phyloP scores from a whole-genome alignment of 2,113 vertebrate species.

The Hippocampus comes region DNA sequence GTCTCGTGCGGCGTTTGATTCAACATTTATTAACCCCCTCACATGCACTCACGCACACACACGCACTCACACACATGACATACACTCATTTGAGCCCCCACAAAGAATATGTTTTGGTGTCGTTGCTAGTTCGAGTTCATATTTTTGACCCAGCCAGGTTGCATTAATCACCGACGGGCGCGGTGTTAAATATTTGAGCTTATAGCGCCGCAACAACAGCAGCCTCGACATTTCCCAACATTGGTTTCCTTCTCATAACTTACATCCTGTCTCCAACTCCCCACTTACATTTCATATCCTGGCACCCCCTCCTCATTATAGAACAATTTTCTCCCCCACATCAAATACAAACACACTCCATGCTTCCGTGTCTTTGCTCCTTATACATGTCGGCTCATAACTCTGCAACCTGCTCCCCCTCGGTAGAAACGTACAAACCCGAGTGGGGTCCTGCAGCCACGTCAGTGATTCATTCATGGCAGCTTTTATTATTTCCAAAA shows the following conservation, averaged over 20 bases:
- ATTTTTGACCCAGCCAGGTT: conserved; percentile 59
- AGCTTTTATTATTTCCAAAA: conserved; percentile 43
- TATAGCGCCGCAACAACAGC: conserved; percentile 48
- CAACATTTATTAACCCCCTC: conserved; percentile 75
- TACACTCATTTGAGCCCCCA: conserved; percentile 63
- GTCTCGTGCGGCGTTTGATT: conserved; percentile 74
- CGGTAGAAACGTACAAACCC: conserved; percentile 25
- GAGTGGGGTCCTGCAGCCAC: conserved; percentile 37
- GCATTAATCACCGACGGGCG: conserved; percentile 61
- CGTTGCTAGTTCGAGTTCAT: conserved; percentile 27
- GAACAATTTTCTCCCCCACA: conserved; percentile 69
- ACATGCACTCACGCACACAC: conserved; percentile 11
- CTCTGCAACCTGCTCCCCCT: conserved; percentile 50
- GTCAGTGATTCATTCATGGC: conserved; percentile 45
- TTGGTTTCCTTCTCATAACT: conserved; percentile 66
- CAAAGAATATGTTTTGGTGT: conserved; percentile 66
- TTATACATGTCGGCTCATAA: conserved; percentile 56
- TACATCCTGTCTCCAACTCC: conserved; percentile 70
- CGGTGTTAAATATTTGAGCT: conserved; percentile 51
- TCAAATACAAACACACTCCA: conserved; percentile 60
- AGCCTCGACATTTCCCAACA: conserved; percentile 56
- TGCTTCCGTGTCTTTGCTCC: conserved; percentile 55
- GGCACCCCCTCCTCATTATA: conserved; percentile 60
- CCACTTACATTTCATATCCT: conserved; percentile 67
- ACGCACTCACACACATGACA: conserved; percentile 37